Base-by-base conservation (phyloP, 1,140 invertebrate species). In the Leptinotarsa lineolata region DNA sequence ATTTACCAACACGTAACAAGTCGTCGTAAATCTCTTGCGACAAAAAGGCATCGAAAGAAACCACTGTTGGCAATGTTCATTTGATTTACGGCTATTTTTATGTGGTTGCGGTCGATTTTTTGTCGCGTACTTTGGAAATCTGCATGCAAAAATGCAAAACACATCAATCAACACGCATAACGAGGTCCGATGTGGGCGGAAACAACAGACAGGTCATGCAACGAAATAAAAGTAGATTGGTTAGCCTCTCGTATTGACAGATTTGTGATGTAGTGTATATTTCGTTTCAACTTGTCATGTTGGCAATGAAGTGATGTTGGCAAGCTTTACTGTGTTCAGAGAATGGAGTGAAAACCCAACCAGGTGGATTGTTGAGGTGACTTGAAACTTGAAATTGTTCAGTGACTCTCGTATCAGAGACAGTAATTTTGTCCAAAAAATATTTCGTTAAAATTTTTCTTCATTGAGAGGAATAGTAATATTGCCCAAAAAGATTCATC, bases 71-170 rank as follows among this genome's bases (percentile, higher is more conserved):
- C 61, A 64, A 30, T 20, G 18, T 22, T 30, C 61, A 4, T 21
- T 64, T 64, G 61, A 64, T 64, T 64, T 64, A 64, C 20, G 12
- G 22, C 8, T 30, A 21, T 22, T 64, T 64, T 64, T 22, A 64
- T 22, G 61, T 64, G 22, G 63, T 72, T 63, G 60, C 71, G 71
- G 45, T 68, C 39, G 66, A 44, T 68, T 68, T 68, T 68, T 68
- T 54, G n/a, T 18, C 15, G 66, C 44, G 66, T 30, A 48, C 39
- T 63, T 71, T 24, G n/a, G 18, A 59, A 20, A 71, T 71, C 30
- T 58, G 69, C 59, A 63, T 46, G 58, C 59, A 63, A 60, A 71
- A 59, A 71, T 71, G 69, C 69, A 71, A 61, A 71, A 63, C 69
- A 71, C 30, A 60, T 58, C 22, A 71, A 71, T 71, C 44, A 61